Conservation (phyloP, 92 coral and sea anemone genomes). For the Umimayanthus chanpuru region DNA sequence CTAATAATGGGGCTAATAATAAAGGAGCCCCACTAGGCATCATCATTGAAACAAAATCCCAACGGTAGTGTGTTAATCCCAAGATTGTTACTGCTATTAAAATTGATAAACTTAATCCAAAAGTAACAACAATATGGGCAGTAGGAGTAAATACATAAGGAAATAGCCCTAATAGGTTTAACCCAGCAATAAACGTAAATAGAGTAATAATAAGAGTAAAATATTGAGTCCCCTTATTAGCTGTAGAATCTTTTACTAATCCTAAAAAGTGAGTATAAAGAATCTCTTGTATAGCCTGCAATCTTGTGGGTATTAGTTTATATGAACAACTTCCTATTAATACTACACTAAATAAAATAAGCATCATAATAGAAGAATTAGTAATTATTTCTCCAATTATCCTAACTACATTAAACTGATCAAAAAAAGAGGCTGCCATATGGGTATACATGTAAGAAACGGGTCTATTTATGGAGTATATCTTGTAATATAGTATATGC, state of each 20-base stretch:
- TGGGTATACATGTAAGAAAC: neutral
- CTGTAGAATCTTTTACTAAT: constrained; percentile 54
- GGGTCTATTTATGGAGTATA: constrained; percentile 52
- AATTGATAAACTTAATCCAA: constrained; percentile 48
- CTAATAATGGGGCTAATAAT: constrained; percentile 78
- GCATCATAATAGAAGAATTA: constrained; percentile 55
- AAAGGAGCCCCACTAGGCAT: constrained; percentile 89
- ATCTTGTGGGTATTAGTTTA: constrained; percentile 52
- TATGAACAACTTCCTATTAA: constrained; percentile 55
- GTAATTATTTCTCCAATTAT: constrained; percentile 52
- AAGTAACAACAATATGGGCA: constrained; percentile 57
- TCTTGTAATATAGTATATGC: constrained; percentile 48
- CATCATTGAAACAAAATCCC: constrained; percentile 73
- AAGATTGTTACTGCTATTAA: constrained; percentile 57
- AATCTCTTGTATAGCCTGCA: constrained; percentile 53
- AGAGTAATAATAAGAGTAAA: constrained; percentile 55
- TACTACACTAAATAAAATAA: constrained; percentile 39
- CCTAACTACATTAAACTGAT: constrained; percentile 53
- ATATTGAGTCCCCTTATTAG: constrained; percentile 52
- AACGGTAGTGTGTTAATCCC: constrained; percentile 65
- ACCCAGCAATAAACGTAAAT: constrained; percentile 54
- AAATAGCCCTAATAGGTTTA: constrained; percentile 50
- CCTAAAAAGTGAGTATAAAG: constrained; percentile 51
- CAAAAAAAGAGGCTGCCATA: constrained; percentile 47
- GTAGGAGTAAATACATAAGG: constrained; percentile 56